Evolutionary conservation across 2,888 invertebrate genomes (phyloP), one percentile per base, ranked within the genome.

Genomic region (Nephrocerus scutellatus): DNA sequence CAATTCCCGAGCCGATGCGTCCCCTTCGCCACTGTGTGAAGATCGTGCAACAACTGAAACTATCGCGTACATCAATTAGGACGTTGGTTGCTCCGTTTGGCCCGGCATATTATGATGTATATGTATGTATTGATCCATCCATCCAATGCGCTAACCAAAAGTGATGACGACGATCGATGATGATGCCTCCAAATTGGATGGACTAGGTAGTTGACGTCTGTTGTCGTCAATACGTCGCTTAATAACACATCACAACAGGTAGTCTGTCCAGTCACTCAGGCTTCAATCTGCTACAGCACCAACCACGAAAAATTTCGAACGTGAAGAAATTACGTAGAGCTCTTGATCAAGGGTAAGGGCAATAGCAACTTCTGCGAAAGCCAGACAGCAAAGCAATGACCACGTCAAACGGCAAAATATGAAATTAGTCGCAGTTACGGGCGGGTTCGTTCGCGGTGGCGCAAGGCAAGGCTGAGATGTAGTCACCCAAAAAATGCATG

Each of bases 201-300:
- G 33, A 29, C 29, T 13, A 36, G 30, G 29, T 23, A 56, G 60
- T 63, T 63, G 66, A 63, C 64, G 64, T 57, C 58, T 60, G 57
- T 58, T 66, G 64, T 64, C 62, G 62, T 62, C 61, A 60, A 58
- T 59, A 53, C 62, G 58, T 60, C 64, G 62, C 60, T 59, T 65
- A 64, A 64, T 65, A 63, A 64, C 57, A 62, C 58, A 56, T 55
- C 66, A 54, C 63, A 61, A 60, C 63, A 63, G 63, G 60, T 62
- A 63, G 57, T 57, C 58, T 53, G n/a, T n/a, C n/a, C n/a, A n/a
- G n/a, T n/a, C n/a, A n/a, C n/a, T n/a, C n/a, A n/a, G n/a, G n/a
- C n/a, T n/a, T n/a, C n/a, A 21, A 18, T n/a, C 32, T 15, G 9
- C 18, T 23, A 34, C 16, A 34, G 16, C 5, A 19, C 4, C 3